phyloP scores from a whole-genome alignment of 1,140 invertebrate genomes.

The Carposina sasakii region DNA sequence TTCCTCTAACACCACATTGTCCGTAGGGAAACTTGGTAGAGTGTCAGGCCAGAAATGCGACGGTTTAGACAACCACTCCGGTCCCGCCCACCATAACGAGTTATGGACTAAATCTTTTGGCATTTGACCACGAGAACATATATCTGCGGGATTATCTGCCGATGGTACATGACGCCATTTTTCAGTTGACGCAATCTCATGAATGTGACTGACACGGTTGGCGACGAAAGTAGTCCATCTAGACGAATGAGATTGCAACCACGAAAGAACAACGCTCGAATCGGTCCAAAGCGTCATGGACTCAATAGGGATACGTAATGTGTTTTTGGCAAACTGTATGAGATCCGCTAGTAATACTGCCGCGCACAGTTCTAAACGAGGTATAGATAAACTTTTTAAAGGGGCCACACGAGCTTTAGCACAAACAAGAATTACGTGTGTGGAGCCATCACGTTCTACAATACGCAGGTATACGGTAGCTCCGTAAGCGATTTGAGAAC shows the following conservation, averaged over 20 bases:
- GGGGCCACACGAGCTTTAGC: conserved; percentile 61
- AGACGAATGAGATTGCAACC: conserved; percentile 32
- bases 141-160: conserved; percentile 57
- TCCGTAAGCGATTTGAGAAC: conserved; percentile 33
- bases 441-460: conserved; percentile 8
- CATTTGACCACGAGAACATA: conserved; percentile 41
- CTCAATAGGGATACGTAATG: conserved; percentile 14
- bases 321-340: conserved; percentile 22
- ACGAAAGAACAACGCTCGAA: conserved; percentile 45
- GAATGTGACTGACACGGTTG: conserved; percentile 49
- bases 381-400: conserved; percentile 53
- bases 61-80: conserved; percentile 31
- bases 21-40: too few relatives aligned
- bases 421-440: conserved; percentile 24
- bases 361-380: conserved; percentile 63
- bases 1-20: too few relatives aligned
- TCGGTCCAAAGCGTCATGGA: conserved; percentile 45
- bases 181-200: conserved; percentile 15
- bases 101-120: conserved; percentile 19
- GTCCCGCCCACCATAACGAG: conserved; percentile 44
- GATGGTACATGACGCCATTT: conserved; percentile 53
- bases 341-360: conserved; percentile 48
- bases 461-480: conserved; percentile 33
- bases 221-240: conserved; percentile 42
- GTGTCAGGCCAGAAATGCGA: conserved; percentile 34